Conservation (phyloP, 1,140 invertebrate species). For the Heliconius nattereri region DNA sequence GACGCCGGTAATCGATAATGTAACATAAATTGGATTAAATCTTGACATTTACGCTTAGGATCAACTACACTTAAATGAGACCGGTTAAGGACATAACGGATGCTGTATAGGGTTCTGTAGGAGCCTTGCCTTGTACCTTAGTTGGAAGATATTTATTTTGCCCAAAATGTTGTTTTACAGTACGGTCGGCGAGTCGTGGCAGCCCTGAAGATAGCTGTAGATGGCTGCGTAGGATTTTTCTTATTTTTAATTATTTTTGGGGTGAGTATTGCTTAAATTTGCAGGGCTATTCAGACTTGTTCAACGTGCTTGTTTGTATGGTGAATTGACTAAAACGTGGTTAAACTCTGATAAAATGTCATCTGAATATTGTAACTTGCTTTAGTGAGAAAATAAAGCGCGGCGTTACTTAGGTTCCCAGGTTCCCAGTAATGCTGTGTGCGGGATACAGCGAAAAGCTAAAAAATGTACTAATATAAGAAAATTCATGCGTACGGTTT, state of each 20-base stretch:
- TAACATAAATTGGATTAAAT: constrained; percentile 11
- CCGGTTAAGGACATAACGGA: constrained; percentile 15
- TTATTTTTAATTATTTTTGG: too few relatives aligned
- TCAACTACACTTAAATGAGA: constrained; percentile 11
- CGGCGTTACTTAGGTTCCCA: not conserved
- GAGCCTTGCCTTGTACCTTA: not conserved
- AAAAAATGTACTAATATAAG: not conserved
- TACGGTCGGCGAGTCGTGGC: too few relatives aligned
- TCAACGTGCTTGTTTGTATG: too few relatives aligned
- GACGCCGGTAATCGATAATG: constrained; percentile 3
- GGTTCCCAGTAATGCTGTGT: not conserved
- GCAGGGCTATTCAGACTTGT: too few relatives aligned
- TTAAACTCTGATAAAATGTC: too few relatives aligned
- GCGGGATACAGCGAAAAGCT: not conserved
- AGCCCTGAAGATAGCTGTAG: too few relatives aligned
- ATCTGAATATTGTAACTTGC: too few relatives aligned
- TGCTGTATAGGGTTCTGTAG: not conserved
- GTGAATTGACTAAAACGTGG: too few relatives aligned
- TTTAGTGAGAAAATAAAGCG: too few relatives aligned
- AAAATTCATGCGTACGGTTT: too few relatives aligned
- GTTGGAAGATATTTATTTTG: not conserved
- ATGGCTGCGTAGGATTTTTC: too few relatives aligned
- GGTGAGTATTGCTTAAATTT: too few relatives aligned
- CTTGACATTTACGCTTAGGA: constrained; percentile 15
- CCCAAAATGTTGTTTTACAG: not conserved